Percentiles rank a stretch among this genome's conserved stretches.
These are phyloP conservation scores for Melitaea athalia DNA, from an alignment of 2,888 invertebrate species.

Conservation along the genomic window DNA sequence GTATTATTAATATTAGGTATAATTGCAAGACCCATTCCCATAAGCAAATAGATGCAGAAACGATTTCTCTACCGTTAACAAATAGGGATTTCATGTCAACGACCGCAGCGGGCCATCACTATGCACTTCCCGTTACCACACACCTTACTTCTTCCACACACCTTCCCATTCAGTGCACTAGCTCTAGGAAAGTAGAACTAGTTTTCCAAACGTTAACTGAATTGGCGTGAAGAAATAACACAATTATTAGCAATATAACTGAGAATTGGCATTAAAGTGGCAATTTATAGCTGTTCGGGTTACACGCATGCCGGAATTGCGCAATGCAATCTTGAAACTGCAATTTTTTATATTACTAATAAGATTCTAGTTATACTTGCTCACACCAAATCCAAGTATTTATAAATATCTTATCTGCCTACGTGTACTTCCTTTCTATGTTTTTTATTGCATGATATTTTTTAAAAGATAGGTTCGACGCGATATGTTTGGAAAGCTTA, in stretches of 20 bases:
- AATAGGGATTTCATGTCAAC: slow-evolving; percentile 44
- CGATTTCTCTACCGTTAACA: slow-evolving; percentile 29
- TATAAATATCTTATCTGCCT: slow-evolving; percentile 15
- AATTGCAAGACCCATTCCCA: neutral
- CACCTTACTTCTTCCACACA: slow-evolving; percentile 42
- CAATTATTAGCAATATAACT: slow-evolving; percentile 20
- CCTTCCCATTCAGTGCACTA: slow-evolving; percentile 32
- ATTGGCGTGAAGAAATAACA: slow-evolving; percentile 24
- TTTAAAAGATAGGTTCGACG: slow-evolving; percentile 1
- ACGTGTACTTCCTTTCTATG: slow-evolving; percentile 13
- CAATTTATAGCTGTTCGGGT: slow-evolving; percentile 34
- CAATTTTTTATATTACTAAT: slow-evolving; percentile 34
- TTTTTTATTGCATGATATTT: neutral
- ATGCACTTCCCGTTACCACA: slow-evolving; percentile 46
- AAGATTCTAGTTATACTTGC: slow-evolving; percentile 21
- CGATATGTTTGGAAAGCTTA: neutral
- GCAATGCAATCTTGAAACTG: slow-evolving; percentile 35
- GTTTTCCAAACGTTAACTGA: slow-evolving; percentile 19
- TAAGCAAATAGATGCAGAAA: slow-evolving; percentile 25
- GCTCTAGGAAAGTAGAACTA: slow-evolving; percentile 23
- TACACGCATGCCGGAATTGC: slow-evolving; percentile 36
- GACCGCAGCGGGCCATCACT: slow-evolving; percentile 41
- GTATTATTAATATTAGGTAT: neutral
- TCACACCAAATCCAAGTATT: slow-evolving; percentile 24
- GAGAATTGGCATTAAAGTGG: slow-evolving; percentile 29